Conservation (phyloP, 1,140 invertebrate species). For the Drosophila grimshawi region DNA sequence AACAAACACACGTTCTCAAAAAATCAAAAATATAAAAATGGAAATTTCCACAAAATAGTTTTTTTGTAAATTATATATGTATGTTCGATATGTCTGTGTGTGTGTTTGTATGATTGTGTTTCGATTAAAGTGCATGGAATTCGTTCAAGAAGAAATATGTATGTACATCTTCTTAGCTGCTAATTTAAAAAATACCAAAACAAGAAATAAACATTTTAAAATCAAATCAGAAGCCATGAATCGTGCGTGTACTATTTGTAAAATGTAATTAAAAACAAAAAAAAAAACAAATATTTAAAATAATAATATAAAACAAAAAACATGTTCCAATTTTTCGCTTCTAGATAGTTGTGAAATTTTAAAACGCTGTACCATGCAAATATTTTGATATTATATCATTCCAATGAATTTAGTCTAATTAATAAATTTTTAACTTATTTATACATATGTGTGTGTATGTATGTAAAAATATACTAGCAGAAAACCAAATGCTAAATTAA, state of each 20-base stretch:
- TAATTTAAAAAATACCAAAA: constrained; percentile 7
- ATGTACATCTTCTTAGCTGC: constrained; percentile 28
- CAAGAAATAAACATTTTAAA: constrained; percentile 24
- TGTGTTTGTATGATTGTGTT: constrained; percentile 41
- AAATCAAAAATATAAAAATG: constrained; percentile 2
- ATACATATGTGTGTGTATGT: constrained; percentile 72
- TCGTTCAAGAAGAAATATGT: constrained; percentile 4
- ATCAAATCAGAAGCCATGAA: constrained; percentile 49
- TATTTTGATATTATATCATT: constrained; percentile 83
- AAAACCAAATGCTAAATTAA: constrained; percentile 60
- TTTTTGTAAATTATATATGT: constrained; percentile 44
- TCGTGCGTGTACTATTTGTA: constrained; percentile 67
- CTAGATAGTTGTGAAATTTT: constrained; percentile 82
- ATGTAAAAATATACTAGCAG: constrained; percentile 66
- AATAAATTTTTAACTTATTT: constrained; percentile 83
- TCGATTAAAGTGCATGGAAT: constrained; percentile 21
- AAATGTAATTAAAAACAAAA: constrained; percentile 55
- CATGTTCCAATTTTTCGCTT: constrained; percentile 72
- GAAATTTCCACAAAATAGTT: constrained; percentile 13
- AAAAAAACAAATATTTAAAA: constrained; percentile 9
- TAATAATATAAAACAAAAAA: constrained; percentile 20
- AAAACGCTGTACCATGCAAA: constrained; percentile 79
- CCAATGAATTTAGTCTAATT: constrained; percentile 83
- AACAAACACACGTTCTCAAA: constrained; percentile 20
- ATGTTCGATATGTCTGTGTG: constrained; percentile 25